A percentile compares a stretch with the other conserved stretches of the same genome.
Evolutionary conservation across 2,113 vertebrate species (phyloP).

Genomic region (Lepus americanus): DNA sequence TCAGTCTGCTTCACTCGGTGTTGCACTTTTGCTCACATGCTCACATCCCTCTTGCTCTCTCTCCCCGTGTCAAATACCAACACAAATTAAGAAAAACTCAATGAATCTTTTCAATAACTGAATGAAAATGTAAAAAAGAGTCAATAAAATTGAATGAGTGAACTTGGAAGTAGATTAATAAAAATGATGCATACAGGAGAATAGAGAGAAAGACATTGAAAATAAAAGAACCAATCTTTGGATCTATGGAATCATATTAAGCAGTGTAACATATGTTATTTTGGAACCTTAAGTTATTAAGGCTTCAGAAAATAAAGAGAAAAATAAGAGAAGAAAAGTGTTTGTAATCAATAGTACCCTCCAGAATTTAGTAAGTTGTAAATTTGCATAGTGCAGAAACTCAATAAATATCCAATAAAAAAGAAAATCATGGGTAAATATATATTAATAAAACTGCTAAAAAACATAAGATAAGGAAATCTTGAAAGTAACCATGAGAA

Average conservation of each 20-base stretch:
- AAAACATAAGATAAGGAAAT: neutral
- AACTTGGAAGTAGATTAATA: neutral
- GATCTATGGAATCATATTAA: neutral
- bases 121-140: neutral
- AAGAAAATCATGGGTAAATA: neutral
- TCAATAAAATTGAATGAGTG: neutral
- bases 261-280: neutral
- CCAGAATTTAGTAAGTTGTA: neutral
- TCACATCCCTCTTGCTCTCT: too few species aligned
- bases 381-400: neutral
- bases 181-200: neutral
- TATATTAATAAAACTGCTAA: neutral
- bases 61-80: too few species aligned
- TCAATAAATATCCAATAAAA: neutral
- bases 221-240: neutral
- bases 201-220: neutral
- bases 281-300: neutral
- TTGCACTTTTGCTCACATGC: too few species aligned
- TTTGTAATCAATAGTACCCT: neutral
- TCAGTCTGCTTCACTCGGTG: too few species aligned
- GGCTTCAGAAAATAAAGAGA: neutral
- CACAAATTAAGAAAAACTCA: too few species aligned
- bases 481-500: neutral
- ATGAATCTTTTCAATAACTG: neutral
- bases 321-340: neutral